Conservation (phyloP, 2,113 vertebrate species). For the Gasterosteus nipponicus region DNA sequence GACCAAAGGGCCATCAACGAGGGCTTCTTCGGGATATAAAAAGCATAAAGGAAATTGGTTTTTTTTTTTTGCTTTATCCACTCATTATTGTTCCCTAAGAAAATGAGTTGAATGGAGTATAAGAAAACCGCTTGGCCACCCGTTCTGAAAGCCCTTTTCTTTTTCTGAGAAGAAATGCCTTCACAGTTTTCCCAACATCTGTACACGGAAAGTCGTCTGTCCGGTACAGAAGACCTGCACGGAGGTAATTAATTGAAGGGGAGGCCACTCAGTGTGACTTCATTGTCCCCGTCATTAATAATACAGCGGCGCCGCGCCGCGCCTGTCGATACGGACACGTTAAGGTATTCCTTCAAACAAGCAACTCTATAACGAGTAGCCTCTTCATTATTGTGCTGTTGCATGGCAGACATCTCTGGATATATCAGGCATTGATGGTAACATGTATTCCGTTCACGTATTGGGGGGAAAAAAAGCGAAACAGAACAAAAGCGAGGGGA, state of each 20-base stretch:
- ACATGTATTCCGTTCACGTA: constrained; percentile 71
- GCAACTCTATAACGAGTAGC: constrained; percentile 47
- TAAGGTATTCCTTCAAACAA: constrained; percentile 1
- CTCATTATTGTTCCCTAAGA: constrained; percentile 80
- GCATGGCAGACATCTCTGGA: constrained; percentile 52
- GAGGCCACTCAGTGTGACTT: constrained; percentile 30
- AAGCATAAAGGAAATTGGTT: constrained; percentile 80
- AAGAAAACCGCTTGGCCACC: constrained; percentile 71
- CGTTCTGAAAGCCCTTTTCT: constrained; percentile 57
- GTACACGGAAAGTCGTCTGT: constrained; percentile 25
- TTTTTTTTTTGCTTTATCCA: constrained; percentile 79
- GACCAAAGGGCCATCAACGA: constrained; percentile 81
- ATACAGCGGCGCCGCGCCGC: constrained; percentile 27
- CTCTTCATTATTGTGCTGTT: constrained; percentile 54
- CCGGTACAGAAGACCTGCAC: constrained; percentile 15
- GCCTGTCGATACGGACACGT: not conserved
- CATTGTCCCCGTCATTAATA: constrained; percentile 35
- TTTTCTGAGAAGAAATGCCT: constrained; percentile 37
- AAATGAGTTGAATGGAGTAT: constrained; percentile 77
- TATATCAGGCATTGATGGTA: constrained; percentile 55
- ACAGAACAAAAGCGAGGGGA: constrained; percentile 68
- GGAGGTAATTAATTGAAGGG: constrained; percentile 59
- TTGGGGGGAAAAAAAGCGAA: constrained; percentile 33
- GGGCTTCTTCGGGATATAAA: constrained; percentile 77
- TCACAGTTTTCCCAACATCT: constrained; percentile 45